These are phyloP conservation scores for Archips crataeganus DNA, from an alignment of 2,888 invertebrate species.

Conservation along the genomic window DNA sequence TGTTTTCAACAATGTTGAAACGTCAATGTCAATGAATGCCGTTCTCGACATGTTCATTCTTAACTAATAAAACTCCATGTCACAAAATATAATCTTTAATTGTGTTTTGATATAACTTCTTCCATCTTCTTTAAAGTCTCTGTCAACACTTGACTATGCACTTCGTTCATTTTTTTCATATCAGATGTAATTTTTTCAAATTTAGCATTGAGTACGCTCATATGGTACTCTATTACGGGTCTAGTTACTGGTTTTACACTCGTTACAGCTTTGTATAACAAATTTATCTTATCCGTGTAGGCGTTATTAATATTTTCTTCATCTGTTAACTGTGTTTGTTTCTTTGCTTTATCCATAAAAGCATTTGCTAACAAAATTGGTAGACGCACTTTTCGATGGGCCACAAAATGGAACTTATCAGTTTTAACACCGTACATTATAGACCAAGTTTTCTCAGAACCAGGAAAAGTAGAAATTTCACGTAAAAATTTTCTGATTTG, in stretches of 20 bases:
- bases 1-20: too few species aligned
- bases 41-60: too few species aligned
- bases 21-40: too few species aligned
- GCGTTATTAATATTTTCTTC: not conserved
- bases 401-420: not conserved
- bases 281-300: constrained; percentile 13
- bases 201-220: not conserved
- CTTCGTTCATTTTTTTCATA: not conserved
- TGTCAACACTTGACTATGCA: not conserved
- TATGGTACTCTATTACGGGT: constrained; percentile 2
- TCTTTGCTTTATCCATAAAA: constrained; percentile 8
- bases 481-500: not conserved
- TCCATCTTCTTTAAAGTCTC: not conserved
- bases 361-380: not conserved
- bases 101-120: not conserved
- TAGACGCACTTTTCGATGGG: not conserved
- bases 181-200: constrained; percentile 6
- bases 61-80: too few species aligned
- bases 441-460: constrained; percentile 16
- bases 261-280: not conserved
- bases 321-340: not conserved
- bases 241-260: not conserved
- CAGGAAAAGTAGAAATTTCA: constrained; percentile 15
- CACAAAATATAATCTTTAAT: not conserved
- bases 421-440: not conserved